Conservation (phyloP, 2,113 vertebrate genomes). For the Apaloderma vittatum region DNA sequence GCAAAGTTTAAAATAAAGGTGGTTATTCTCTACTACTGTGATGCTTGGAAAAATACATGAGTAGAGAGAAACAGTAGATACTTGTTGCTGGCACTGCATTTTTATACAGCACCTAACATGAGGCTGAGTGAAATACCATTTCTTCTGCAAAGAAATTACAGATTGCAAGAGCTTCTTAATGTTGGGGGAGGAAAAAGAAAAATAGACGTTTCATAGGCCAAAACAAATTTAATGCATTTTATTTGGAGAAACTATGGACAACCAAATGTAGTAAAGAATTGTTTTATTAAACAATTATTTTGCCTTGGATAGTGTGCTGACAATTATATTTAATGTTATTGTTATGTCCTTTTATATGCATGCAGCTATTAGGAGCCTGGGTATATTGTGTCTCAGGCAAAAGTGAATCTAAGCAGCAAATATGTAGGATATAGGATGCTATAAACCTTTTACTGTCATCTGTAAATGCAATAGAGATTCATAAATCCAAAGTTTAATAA, state of each 20-base stretch:
- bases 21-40: neutral
- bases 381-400: neutral
- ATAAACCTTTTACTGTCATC: neutral
- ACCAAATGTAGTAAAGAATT: neutral
- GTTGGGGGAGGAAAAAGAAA: rapidly evolving
- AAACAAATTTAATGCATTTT: neutral
- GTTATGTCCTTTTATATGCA: neutral
- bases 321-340: neutral
- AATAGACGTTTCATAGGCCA: neutral
- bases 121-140: neutral
- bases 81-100: neutral
- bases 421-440: neutral
- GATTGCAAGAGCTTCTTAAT: neutral
- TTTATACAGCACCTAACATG: neutral
- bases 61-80: neutral
- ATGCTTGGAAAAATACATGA: neutral
- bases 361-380: neutral
- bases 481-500: neutral
- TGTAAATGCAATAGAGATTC: neutral
- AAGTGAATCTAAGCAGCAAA: neutral
- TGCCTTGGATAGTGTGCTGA: neutral
- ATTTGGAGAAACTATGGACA: neutral
- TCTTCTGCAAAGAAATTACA: neutral
- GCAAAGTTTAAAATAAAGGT: neutral
- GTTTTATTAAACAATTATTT: neutral